Evolutionary conservation across 2,888 invertebrate species (phyloP).

Genomic region (Eueremaeus valkanovi): DNA sequence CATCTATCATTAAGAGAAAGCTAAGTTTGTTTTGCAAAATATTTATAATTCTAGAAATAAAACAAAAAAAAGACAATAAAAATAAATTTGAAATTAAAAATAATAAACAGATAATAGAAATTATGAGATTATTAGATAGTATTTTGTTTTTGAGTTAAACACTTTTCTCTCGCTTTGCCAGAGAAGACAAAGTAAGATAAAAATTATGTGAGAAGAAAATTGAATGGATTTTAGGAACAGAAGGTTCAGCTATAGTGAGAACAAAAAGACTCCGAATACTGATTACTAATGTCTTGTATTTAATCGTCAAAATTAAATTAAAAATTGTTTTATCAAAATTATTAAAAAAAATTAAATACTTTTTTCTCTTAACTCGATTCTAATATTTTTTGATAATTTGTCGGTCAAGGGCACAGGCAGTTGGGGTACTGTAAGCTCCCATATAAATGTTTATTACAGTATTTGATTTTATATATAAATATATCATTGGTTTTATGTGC

Average conservation of each 20-base stretch:
- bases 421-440: too few relatives aligned
- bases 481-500: not conserved
- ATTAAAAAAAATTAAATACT: not conserved
- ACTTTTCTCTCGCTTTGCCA: too few relatives aligned
- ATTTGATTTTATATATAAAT: not conserved
- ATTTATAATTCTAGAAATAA: not conserved
- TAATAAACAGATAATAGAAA: too few relatives aligned
- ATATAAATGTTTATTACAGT: too few relatives aligned
- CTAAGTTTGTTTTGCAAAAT: conserved; percentile 3
- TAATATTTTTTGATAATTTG: not conserved
- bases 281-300: not conserved
- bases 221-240: too few relatives aligned
- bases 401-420: not conserved
- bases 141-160: not conserved
- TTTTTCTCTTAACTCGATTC: not conserved
- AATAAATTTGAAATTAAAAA: not conserved
- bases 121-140: not conserved
- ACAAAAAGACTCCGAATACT: too few relatives aligned
- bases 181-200: not conserved
- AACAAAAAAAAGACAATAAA: not conserved
- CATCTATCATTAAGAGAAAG: not conserved
- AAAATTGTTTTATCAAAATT: not conserved
- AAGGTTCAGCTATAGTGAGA: too few relatives aligned
- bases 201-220: not conserved
- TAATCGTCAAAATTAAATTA: not conserved